phyloP scores from a whole-genome alignment of 2,797 vertebrate species.

The Cynopterus sphinx region DNA sequence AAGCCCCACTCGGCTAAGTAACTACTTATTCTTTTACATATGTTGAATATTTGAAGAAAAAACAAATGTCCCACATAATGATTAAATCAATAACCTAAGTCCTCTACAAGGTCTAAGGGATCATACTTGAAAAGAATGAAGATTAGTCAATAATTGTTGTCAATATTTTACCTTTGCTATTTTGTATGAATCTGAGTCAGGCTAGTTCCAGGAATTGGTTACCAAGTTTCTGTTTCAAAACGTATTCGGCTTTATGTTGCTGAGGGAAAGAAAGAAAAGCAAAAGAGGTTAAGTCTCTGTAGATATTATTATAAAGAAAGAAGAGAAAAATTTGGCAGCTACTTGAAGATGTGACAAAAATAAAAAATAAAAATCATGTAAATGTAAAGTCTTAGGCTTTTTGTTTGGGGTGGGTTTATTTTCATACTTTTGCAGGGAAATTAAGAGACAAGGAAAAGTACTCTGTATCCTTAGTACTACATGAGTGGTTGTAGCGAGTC shows the following conservation, averaged over 20 bases:
- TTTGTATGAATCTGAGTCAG: neutral
- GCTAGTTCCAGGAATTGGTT: constrained; percentile 4
- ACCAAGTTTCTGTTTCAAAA: neutral
- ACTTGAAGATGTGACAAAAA: constrained; percentile 20
- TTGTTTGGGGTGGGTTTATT: neutral
- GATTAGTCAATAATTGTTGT: neutral
- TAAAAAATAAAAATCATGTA: neutral
- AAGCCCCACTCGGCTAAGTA: neutral
- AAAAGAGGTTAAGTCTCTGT: neutral
- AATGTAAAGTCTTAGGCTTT: neutral
- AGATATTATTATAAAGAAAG: neutral
- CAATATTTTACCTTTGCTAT: neutral
- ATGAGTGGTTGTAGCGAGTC: neutral
- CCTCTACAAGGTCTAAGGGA: neutral
- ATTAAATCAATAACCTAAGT: neutral
- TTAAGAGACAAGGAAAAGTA: neutral
- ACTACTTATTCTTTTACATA: constrained; percentile 14
- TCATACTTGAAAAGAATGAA: neutral
- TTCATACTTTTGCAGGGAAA: neutral
- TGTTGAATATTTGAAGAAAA: neutral
- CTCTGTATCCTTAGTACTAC: neutral
- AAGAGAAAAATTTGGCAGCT: neutral
- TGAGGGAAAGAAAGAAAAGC: neutral
- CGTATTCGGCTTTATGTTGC: neutral
- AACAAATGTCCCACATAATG: neutral